Evolutionary conservation across 2,888 invertebrate genomes (phyloP).

Genomic region (Ptychoptera albimana): DNA sequence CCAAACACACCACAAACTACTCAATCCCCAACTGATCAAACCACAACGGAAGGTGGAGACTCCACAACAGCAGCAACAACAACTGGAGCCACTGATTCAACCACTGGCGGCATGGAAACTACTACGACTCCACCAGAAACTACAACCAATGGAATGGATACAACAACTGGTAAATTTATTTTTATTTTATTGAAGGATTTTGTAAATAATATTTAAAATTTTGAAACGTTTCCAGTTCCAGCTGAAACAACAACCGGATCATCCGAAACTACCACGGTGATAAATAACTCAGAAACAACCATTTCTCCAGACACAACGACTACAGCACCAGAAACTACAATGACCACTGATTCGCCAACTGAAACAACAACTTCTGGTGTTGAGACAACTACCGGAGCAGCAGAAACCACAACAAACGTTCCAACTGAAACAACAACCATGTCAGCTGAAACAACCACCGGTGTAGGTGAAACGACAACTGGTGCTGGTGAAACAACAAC

Average conservation of each 20-base stretch:
- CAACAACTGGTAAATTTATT: too few species aligned
- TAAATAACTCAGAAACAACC: neutral
- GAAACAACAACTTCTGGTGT: constrained; percentile 5
- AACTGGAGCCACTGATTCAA: constrained; percentile 2
- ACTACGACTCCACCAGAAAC: constrained; percentile 2
- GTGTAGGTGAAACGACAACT: neutral
- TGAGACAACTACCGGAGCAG: constrained; percentile 11
- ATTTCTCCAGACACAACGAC: constrained; percentile 2
- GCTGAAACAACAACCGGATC: neutral
- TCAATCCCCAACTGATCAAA: constrained; percentile 1
- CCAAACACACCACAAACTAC: constrained; percentile 11
- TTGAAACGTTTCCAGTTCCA: too few species aligned
- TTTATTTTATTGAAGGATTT: too few species aligned
- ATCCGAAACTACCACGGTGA: neutral
- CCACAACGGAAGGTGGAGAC: constrained; percentile 4
- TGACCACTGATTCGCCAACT: constrained; percentile 1
- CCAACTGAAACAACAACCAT: constrained; percentile 13
- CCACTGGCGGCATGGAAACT: neutral
- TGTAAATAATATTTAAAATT: too few species aligned
- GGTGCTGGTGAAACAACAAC: neutral
- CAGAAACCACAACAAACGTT: constrained; percentile 9
- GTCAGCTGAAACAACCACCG: constrained; percentile 17
- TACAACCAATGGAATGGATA: too few species aligned
- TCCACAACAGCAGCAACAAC: constrained; percentile 10
- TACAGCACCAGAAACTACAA: constrained; percentile 2